Percentiles rank a stretch among this genome's conserved stretches.
phyloP scores from a whole-genome alignment of 2,888 invertebrate species.

The Elysia crispata region DNA sequence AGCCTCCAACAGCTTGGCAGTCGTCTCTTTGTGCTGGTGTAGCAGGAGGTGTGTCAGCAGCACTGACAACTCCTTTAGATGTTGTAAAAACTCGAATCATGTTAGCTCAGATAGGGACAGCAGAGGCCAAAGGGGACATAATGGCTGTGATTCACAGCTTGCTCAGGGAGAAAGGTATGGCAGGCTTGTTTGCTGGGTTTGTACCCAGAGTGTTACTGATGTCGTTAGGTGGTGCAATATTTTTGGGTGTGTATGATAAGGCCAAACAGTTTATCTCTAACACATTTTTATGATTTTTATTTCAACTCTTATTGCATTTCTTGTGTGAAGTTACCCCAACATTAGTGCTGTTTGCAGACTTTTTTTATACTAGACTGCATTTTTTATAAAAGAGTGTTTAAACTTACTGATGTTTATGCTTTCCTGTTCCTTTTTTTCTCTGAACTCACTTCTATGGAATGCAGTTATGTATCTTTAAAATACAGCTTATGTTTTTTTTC shows the following conservation, averaged over 20 bases:
- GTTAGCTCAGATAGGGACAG: conserved; percentile 83
- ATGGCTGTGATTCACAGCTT: conserved; percentile 77
- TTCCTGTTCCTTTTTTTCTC: too few relatives aligned
- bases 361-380: too few relatives aligned
- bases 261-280: conserved; percentile 40
- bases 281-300: too few relatives aligned
- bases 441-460: too few relatives aligned
- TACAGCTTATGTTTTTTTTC: too few relatives aligned
- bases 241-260: conserved; percentile 94
- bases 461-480: too few relatives aligned
- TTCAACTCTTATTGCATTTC: too few relatives aligned
- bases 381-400: too few relatives aligned
- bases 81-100: conserved; percentile 98
- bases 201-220: conserved; percentile 91
- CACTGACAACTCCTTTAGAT: conserved; percentile 94
- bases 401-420: too few relatives aligned
- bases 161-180: conserved; percentile 84
- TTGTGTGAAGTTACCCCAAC: too few relatives aligned
- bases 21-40: conserved; percentile 90
- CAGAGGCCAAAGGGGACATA: conserved; percentile 74
- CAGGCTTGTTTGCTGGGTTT: conserved; percentile 91
- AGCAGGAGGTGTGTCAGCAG: conserved; percentile 89
- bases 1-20: conserved; percentile 81
- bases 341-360: too few relatives aligned
- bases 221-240: conserved; percentile 94